Evolutionary conservation across 2,113 vertebrate species (phyloP).

Genomic region (Felis catus): F.catus_Fca126_mat1.0 CM031428.1:35344501-35345000

Average conservation of each 20-base stretch:
- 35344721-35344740: no score
- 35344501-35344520: neutral
- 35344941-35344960: neutral
- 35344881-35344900: neutral
- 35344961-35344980: neutral
- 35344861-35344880: neutral
- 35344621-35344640: neutral
- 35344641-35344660: neutral
- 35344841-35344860: neutral
- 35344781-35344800: neutral
- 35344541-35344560: neutral
- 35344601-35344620: neutral
- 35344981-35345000: neutral
- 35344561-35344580: neutral
- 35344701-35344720: neutral
- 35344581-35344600: neutral
- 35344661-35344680: neutral
- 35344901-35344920: neutral
- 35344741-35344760: neutral
- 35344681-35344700: neutral
- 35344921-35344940: neutral
- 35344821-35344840: neutral
- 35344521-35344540: neutral
- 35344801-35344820: neutral
- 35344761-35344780: neutral